phyloP scores from a whole-genome alignment of 2,113 vertebrate species.

The Apteryx mantelli region DNA sequence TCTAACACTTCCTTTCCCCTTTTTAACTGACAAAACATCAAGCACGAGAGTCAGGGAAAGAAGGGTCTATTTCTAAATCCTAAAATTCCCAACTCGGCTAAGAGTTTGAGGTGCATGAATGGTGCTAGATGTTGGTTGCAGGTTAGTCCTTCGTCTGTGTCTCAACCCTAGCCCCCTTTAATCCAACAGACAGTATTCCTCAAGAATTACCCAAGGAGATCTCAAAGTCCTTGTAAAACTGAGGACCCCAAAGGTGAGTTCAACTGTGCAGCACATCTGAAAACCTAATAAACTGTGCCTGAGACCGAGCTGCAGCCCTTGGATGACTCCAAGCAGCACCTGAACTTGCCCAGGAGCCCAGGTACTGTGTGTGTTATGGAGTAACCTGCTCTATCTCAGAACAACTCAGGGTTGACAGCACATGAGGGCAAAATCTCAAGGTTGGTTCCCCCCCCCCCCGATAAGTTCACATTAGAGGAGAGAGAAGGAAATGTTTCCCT shows the following conservation, averaged over 20 bases:
- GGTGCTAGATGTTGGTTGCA: neutral
- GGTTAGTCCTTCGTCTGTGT: neutral
- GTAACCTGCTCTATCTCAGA: neutral
- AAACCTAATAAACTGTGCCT: neutral
- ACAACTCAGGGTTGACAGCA: neutral
- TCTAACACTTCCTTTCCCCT: neutral
- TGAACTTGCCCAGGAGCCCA: neutral
- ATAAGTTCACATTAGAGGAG: no score
- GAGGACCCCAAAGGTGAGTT: neutral
- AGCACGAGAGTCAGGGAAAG: neutral
- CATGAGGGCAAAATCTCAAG: neutral
- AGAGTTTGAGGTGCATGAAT: neutral
- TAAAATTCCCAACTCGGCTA: neutral
- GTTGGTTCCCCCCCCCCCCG: no score
- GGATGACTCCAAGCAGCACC: neutral
- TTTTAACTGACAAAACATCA: neutral
- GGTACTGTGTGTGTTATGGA: neutral
- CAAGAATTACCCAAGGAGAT: neutral
- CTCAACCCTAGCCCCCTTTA: neutral
- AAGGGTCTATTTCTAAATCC: neutral
- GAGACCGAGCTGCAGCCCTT: neutral
- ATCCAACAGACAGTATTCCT: neutral
- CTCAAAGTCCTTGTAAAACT: neutral
- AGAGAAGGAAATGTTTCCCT: neutral
- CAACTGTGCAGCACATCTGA: neutral